Evolutionary conservation across 2,888 invertebrate species (phyloP), one percentile per base, ranked within the genome.

Genomic region (Anaspis maculata): DNA sequence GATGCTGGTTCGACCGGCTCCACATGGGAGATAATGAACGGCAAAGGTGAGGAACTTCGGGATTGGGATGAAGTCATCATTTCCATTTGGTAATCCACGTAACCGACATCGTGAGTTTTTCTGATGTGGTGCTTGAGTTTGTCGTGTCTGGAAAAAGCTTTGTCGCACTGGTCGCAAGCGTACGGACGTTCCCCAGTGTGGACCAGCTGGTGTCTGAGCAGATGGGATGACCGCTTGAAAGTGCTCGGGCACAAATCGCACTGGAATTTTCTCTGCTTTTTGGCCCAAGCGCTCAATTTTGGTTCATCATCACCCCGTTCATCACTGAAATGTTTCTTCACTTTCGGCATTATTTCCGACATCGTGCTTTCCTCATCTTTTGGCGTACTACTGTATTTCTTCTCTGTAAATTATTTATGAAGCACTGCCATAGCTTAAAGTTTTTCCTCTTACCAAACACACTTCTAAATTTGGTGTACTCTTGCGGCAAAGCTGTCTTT

Each of bases 171-270:
- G 48, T 72, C 73, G 61, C 81, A 82, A 31, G 73, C 73, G 62
- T 76, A 81, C 2, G 81, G 81, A 6, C 79, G 65, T 63, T 81
- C 79, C 36, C 81, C 81, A 0, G 81, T 81, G 63, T 82, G 82
- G 15, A 79, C 79, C 39, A 81, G 69, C 45, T 77, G 72, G 59
- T 82, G 82, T 1, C 81, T 71, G 25, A 74, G 73, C 46, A 81
- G 64, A 61, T 82, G 81, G 0, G 81, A 81, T 7, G 80, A 76
- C 25, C 81, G 69, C 42, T 78, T 76, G 62, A 82, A 82, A 57
- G 76, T 76, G 44, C 57, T 54, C 3, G 59, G 51, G 39, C 61
- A 61, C 23, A 57, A 35, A 25, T 55, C 51, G 32, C 61, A 61
- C 40, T 59, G 54, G 34, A 54, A 59, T 44, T 57, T 58, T 21